phyloP scores from a whole-genome alignment of 2,113 vertebrate species.

The Notothenia rossii region DNA sequence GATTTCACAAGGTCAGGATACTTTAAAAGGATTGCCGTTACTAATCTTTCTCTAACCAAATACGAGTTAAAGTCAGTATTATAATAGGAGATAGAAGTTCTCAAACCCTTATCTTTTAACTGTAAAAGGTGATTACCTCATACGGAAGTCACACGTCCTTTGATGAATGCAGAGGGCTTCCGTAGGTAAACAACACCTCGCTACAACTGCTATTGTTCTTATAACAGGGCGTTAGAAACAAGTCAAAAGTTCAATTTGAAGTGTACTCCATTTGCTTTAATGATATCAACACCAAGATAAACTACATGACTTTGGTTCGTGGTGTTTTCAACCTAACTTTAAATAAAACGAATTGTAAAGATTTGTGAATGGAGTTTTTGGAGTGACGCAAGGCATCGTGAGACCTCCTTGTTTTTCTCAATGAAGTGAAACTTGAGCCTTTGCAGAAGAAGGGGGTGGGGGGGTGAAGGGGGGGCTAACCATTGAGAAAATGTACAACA shows the following conservation, averaged over 20 bases:
- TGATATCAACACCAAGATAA: fast-evolving
- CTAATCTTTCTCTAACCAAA: too few species aligned
- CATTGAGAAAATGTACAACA: slow-evolving; percentile 73
- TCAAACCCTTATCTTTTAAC: background rate
- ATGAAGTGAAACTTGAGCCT: slow-evolving; percentile 85
- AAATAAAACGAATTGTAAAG: background rate
- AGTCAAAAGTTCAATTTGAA: fast-evolving
- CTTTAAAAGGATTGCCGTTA: too few species aligned
- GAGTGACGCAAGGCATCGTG: slow-evolving; percentile 22
- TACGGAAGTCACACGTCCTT: background rate
- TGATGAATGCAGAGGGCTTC: background rate
- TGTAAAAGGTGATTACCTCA: background rate
- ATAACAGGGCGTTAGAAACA: background rate
- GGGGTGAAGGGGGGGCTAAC: background rate
- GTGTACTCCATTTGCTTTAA: background rate
- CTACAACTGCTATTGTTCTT: background rate
- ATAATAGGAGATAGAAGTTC: background rate
- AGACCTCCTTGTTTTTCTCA: slow-evolving; percentile 82
- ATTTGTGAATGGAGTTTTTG: slow-evolving; percentile 50
- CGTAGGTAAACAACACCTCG: slow-evolving; percentile 10
- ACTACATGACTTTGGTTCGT: fast-evolving
- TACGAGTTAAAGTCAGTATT: too few species aligned
- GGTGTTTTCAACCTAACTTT: too few species aligned
- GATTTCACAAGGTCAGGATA: too few species aligned
- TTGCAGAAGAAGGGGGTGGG: background rate